Evolutionary conservation across 2,797 vertebrate species (phyloP).

Genomic region (Pangasius larnaudii): DNA sequence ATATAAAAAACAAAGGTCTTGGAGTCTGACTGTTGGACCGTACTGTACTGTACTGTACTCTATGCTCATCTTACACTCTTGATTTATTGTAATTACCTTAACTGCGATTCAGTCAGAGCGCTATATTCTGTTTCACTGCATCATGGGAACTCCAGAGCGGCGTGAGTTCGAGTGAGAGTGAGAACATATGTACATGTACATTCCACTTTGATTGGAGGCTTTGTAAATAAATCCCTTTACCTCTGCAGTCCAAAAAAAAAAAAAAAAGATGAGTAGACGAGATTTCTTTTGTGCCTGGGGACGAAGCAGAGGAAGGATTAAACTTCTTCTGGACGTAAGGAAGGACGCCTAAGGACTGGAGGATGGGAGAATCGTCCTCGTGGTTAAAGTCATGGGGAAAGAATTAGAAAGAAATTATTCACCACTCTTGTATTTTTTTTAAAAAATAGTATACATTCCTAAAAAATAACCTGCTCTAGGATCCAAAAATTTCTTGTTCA

Average conservation of each 20-base stretch:
- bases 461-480: neutral
- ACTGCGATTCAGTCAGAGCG: neutral
- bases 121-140: slow-evolving; percentile 35
- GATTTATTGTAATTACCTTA: slow-evolving; percentile 18
- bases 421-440: neutral
- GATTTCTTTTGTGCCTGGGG: slow-evolving; percentile 12
- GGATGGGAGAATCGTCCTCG: neutral
- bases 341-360: neutral
- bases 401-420: neutral
- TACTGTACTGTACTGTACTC: neutral
- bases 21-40: neutral
- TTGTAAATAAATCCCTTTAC: slow-evolving; percentile 54
- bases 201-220: slow-evolving; percentile 52
- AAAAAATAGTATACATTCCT: neutral
- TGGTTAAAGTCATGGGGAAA: neutral
- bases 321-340: slow-evolving; percentile 32
- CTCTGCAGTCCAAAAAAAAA: neutral
- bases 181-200: slow-evolving; percentile 28
- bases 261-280: neutral
- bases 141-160: slow-evolving; percentile 34
- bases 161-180: slow-evolving; percentile 8
- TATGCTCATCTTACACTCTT: neutral
- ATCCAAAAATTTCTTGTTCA: neutral
- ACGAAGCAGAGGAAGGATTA: slow-evolving; percentile 45
- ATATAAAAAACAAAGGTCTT: too few species aligned